phyloP scores from a whole-genome alignment of 2,113 vertebrate species.

The Recurvirostra avosetta region DNA sequence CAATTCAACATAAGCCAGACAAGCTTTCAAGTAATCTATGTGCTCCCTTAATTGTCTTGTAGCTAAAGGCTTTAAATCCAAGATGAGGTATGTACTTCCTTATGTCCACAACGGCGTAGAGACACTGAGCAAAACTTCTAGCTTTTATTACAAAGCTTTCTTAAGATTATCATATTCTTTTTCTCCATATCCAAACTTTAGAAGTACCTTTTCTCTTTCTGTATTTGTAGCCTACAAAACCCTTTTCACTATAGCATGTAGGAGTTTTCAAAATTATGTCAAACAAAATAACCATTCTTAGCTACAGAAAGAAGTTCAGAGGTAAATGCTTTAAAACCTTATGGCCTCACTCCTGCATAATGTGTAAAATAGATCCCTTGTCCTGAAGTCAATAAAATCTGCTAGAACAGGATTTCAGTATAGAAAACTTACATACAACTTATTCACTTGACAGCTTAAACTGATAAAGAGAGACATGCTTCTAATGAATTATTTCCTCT shows the following conservation, averaged over 20 bases:
- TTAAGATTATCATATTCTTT: background rate
- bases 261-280: background rate
- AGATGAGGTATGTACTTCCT: background rate
- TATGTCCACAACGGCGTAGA: background rate
- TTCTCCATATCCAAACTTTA: background rate
- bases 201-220: background rate
- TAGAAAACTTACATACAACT: background rate
- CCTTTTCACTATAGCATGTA: background rate
- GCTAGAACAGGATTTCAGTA: background rate
- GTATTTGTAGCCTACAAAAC: background rate
- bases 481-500: background rate
- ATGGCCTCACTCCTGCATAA: background rate
- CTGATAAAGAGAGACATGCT: background rate
- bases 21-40: background rate
- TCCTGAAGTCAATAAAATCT: background rate
- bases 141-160: background rate
- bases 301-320: background rate
- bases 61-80: background rate
- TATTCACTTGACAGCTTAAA: background rate
- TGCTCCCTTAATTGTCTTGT: background rate
- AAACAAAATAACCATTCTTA: background rate
- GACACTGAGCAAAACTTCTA: background rate
- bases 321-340: background rate
- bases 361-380: background rate
- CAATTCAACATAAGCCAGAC: background rate